Evolutionary conservation across 2,888 invertebrate species (phyloP).

Genomic region (Epistrophe grossulariae): DNA sequence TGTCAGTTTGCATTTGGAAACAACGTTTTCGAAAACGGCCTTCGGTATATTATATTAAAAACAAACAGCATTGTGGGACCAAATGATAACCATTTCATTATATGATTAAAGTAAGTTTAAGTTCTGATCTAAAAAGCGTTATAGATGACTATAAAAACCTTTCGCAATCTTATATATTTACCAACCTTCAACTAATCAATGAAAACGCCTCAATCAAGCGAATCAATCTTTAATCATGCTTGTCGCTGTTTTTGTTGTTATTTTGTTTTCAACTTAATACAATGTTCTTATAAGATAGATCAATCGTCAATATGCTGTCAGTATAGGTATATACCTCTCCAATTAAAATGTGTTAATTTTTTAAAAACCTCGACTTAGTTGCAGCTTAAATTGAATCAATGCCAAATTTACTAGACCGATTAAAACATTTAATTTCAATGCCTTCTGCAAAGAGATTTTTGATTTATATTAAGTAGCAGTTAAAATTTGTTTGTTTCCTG

Average conservation of each 20-base stretch:
- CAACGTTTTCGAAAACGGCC: no score
- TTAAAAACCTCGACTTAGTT: slow-evolving; percentile 17
- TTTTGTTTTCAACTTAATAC: not conserved
- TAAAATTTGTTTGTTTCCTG: slow-evolving; percentile 53
- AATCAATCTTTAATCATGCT: slow-evolving; percentile 32
- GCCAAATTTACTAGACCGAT: slow-evolving; percentile 54
- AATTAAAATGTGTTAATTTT: not conserved
- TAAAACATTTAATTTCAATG: slow-evolving; percentile 42
- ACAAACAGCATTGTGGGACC: no score
- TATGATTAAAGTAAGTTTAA: no score
- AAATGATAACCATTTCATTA: no score
- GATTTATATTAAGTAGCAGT: not conserved
- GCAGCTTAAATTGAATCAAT: slow-evolving; percentile 26
- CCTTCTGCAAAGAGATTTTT: slow-evolving; percentile 24
- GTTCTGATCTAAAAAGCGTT: not conserved
- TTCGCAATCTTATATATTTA: not conserved
- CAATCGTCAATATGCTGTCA: no score
- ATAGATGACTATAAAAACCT: not conserved
- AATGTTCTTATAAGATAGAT: slow-evolving; percentile 36
- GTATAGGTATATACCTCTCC: not conserved
- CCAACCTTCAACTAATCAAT: not conserved
- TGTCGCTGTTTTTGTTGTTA: slow-evolving; percentile 13
- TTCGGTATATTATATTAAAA: no score
- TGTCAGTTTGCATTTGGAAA: no score
- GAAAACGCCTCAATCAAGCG: slow-evolving; percentile 44